Percentiles rank a stretch among this genome's conserved stretches.
Evolutionary conservation across 2,888 invertebrate species (phyloP).

Genomic region (Drosophila anceps): DNA sequence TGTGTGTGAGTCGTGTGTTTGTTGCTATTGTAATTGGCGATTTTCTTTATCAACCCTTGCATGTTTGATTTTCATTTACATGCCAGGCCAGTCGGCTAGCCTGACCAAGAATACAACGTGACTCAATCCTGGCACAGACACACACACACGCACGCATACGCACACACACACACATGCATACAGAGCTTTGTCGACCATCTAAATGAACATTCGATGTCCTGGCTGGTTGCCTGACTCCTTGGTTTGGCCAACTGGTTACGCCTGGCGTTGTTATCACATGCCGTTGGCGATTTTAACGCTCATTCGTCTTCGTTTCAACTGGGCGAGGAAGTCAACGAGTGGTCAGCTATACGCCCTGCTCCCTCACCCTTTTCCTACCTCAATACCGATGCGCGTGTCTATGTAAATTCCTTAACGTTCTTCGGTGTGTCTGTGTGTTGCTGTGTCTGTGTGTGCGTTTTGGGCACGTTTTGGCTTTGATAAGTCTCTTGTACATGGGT

Average conservation of each 20-base stretch:
- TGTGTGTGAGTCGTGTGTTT: conserved; percentile 22
- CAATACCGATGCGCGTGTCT: conserved; percentile 54
- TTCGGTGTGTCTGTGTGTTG: conserved; percentile 16
- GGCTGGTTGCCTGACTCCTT: conserved; percentile 39
- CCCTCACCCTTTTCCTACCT: not conserved
- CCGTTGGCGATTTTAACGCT: conserved; percentile 77
- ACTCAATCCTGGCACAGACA: conserved; percentile 64
- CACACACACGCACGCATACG: conserved; percentile 29
- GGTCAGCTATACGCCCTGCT: conserved; percentile 22
- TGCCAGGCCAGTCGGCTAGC: conserved; percentile 61
- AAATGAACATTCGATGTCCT: conserved; percentile 82
- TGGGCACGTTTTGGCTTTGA: conserved; percentile 80
- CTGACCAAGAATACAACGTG: conserved; percentile 79
- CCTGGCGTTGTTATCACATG: conserved; percentile 75
- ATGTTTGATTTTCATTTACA: conserved; percentile 85
- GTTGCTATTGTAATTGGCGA: conserved; percentile 73
- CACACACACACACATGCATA: conserved; percentile 1
- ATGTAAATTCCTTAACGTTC: conserved; percentile 71
- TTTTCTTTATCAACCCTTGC: conserved; percentile 84
- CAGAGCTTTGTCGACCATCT: conserved; percentile 23
- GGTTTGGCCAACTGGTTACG: conserved; percentile 53
- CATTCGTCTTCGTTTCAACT: conserved; percentile 82
- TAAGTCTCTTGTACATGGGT: conserved; percentile 58
- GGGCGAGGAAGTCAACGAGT: conserved; percentile 74
- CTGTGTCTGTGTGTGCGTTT: conserved; percentile 49